Evolutionary conservation across 1,140 invertebrate genomes (phyloP), one percentile per base, ranked within the genome.

Genomic region (Copidosoma floridanum): DNA sequence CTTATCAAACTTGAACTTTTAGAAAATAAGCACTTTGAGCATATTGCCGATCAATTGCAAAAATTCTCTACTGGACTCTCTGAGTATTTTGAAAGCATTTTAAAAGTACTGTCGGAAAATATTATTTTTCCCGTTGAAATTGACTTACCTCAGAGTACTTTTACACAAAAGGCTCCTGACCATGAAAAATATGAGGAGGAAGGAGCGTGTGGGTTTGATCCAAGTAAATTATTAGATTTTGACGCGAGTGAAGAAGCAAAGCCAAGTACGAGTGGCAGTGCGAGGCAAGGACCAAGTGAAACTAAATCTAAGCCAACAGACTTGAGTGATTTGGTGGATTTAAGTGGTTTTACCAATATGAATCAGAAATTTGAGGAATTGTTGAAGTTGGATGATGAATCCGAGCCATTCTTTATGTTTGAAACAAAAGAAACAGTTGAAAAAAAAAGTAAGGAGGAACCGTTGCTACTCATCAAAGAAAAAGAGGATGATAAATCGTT

Each of bases 11-110:
- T 99, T 68, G 97, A 99, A 79, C 78, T 99, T 10, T 77, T 99
- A 8, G 97, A 99, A 72, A 97, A 96, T 72, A 99, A 99, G 79
- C 96, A 99, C 79, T 94, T 97, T 0, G 94, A 95, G 78, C 92
- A 95, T 70, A 85, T 95, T n/a, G 92, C 92, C 1, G 87, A 87
- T 69, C 93, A 96, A 70, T 76, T 96, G 20, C 86, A 90, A 58
- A 86, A 89, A 63, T 85, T 96, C 56, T 85, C 94, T 1, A 84
- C 87, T 44, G 89, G 89, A 12, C 82, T 98, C 59, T 86, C 91
- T 2, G 86, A 89, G 56, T 92, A 95, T 68, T 85, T 89, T 67
- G 78, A 83, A 52, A 85, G 83, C 43, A 81, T 83, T 0, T 79
- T 85, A 41, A 84, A 87, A 43, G 83, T 94, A 64, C 80, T 96